Evolutionary conservation across 2,888 invertebrate genomes (phyloP), one percentile per base, ranked within the genome.

Genomic region (Andrena marginata): DNA sequence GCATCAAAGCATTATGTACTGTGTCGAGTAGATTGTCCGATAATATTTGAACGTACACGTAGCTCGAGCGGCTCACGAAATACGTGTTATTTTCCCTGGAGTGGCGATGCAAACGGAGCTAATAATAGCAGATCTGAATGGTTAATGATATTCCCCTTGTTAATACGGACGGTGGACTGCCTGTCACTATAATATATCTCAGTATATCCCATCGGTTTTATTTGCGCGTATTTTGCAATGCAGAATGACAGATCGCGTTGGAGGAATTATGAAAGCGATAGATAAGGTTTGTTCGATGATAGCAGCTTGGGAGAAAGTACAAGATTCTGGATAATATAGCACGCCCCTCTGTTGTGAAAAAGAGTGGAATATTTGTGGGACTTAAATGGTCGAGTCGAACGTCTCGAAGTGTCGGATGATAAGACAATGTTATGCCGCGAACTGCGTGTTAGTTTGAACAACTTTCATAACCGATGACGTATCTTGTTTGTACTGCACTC

Each of bases 91-190:
- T 13, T n/a, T n/a, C 3, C 16, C 13, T 8, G 16, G 10, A 4
- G 13, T n/a, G 51, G 51, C 2, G n/a, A 13, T 48, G 60, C 29
- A 60, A 49, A 62, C n/a, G 4, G 29, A 6, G 20, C 26, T 62
- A 54, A 62, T 51, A 62, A 65, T 56, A 70, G 20, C 10, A 16
- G 42, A 54, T 42, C 13, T 8, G 10, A 1, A 26, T 8, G 33
- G 35, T 70, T 49, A 70, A 60, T 59, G 29, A 35, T 62, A 63
- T 72, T 63, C 54, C 1, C 35, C 5, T 7, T 35, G 6, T 49
- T 13, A 23, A 60, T 23, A 23, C 1, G 10, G 3, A 2, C 23
- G 6, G 20, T 0, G 16, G 5, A 2, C 20, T 62, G 13, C 42
- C 16, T 16, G 5, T 0, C 4, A 1, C 4, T 42, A 16, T 42